Percentiles rank a stretch among this genome's conserved stretches.
phyloP scores from a whole-genome alignment of 2,888 invertebrate genomes.

The Ophion ventricosus region DNA sequence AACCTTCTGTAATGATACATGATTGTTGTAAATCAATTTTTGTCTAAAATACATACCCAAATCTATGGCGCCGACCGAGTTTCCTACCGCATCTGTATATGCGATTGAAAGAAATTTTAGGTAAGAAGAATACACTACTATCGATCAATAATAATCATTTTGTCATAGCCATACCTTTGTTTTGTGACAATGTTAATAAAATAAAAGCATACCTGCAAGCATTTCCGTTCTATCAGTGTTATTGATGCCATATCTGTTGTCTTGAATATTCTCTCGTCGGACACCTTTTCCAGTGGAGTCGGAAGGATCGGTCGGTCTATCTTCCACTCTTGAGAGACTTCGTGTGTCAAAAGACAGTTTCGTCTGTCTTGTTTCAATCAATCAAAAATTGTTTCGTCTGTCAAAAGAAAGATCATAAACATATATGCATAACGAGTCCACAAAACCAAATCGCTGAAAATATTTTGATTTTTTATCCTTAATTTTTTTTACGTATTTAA shows the following conservation, averaged over 20 bases:
- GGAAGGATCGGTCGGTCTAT: background rate
- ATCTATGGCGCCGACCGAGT: background rate
- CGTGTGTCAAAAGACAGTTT: no score
- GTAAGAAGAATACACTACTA: background rate
- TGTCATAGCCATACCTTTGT: no score
- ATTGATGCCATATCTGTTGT: no score
- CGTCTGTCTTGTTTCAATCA: no score
- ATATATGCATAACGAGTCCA: no score
- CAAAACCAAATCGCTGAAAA: no score
- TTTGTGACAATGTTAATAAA: no score
- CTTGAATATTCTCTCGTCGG: background rate
- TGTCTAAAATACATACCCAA: constrained; percentile 29
- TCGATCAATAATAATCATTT: background rate
- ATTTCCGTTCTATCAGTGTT: background rate
- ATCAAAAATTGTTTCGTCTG: no score
- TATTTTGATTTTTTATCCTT: no score
- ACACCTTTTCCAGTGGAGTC: background rate
- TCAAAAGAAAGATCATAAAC: no score
- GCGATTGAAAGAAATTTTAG: background rate
- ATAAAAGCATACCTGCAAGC: background rate
- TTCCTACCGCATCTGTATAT: background rate
- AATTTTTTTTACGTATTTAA: no score
- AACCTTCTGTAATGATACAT: background rate
- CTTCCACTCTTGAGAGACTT: background rate
- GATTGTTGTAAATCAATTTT: constrained; percentile 5